Base-by-base conservation (phyloP, 2,797 vertebrate genomes). In the Zenarchopterus dispar region DNA sequence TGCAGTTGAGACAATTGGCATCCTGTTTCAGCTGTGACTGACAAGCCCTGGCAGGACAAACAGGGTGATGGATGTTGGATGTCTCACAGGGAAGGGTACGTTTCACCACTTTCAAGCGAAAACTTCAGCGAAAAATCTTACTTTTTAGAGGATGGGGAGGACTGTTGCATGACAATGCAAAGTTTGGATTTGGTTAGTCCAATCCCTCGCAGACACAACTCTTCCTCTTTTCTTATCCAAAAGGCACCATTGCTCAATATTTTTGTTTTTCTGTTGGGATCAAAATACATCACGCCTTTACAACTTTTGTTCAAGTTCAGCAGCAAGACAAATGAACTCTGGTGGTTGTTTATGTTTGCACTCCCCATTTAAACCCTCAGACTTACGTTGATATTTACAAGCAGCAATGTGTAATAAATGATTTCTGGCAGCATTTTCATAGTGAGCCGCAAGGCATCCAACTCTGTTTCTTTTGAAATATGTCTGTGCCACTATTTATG, bases 11-110 rank as follows among this genome's bases (percentile, higher is more conserved):
- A 87, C 73, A 56, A 67, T 57, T 45, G 61, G 73, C 36, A 49
- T 91, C 78, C 45, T 43, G 69, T 88, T 86, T 77, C 82, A 53
- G 33, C 8, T 39, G 64, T 85, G 85, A 90, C 76, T 85, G 87
- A 84, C 87, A 73, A 56, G 26, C 23, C 8, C 3, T 13, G 64
- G 43, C 62, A 33, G 67, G 65, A 77, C 61, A 61, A 63, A 36
- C 54, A 53, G 59, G 33, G 47, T 73, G 67, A 80, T 62, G 73
- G 71, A 76, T 78, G 70, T 43, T 31, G 15, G 61, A 22, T 43
- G 45, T 67, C 62, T 80, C 61, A 24, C 21, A 6, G 41, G 42
- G 59, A 46, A 45, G 41, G 77, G 67, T 62, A 17, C 1, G 69
- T 81, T 76, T 73, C 71, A 64, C 43, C 0, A 6, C 41, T 49